Percentiles rank a stretch among this genome's conserved stretches.
Evolutionary conservation across 1,140 invertebrate species (phyloP).

Genomic region (Drosophila lowei): DNA sequence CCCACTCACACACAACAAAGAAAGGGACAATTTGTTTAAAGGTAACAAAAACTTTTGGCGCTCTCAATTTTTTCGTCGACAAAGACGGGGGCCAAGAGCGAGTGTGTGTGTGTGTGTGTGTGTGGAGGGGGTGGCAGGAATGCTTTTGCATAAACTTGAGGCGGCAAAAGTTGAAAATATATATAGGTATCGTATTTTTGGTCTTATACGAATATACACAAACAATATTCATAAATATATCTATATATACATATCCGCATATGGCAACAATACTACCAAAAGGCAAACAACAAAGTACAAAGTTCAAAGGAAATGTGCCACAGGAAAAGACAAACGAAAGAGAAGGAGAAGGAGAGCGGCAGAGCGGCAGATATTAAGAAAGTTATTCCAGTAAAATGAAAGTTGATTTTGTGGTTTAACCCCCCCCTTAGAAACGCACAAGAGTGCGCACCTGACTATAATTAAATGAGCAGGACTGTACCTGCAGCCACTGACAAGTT

Average conservation of each 20-base stretch:
- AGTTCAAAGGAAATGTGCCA: conserved; percentile 74
- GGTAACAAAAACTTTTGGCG: conserved; percentile 70
- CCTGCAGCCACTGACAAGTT: neutral
- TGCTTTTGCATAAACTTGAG: conserved; percentile 70
- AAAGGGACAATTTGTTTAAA: conserved; percentile 76
- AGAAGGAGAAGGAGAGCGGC: conserved; percentile 28
- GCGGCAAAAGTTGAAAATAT: conserved; percentile 63
- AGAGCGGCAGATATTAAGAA: conserved; percentile 59
- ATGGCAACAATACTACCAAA: conserved; percentile 56
- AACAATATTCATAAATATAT: conserved; percentile 33
- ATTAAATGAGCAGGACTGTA: too few relatives aligned
- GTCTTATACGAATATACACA: conserved; percentile 18
- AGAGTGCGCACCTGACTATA: neutral
- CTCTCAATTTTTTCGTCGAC: conserved; percentile 35
- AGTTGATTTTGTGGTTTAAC: conserved; percentile 42
- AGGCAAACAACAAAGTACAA: conserved; percentile 68
- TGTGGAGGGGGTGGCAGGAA: conserved; percentile 20
- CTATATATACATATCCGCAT: conserved; percentile 37
- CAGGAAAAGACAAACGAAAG: conserved; percentile 50
- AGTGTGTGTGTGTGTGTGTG: too few relatives aligned
- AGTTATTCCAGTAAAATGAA: conserved; percentile 70
- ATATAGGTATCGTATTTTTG: conserved; percentile 38
- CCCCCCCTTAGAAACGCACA: neutral
- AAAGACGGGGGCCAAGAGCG: neutral
- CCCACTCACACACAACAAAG: conserved; percentile 27